Evolutionary conservation across 2,888 invertebrate genomes (phyloP), one percentile per base, ranked within the genome.

Genomic region (Harpagoxenus sublaevis): DNA sequence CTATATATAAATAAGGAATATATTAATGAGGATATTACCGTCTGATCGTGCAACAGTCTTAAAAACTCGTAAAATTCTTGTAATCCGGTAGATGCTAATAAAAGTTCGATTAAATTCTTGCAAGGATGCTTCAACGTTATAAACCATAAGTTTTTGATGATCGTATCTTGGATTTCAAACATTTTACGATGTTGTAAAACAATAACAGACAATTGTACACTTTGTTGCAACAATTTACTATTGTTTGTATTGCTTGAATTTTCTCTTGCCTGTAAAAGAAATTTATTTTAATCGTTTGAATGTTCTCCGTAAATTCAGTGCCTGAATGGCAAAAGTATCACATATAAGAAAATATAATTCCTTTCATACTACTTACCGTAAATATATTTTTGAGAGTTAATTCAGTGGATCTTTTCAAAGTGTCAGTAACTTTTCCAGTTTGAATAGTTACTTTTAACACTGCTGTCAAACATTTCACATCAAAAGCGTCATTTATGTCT

Each of bases 401-500:
- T 60, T 91, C 87, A 18, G 91, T 82, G 31, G 82, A 70, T 57
- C 87, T 51, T 45, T 91, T 89, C 6, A 94, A 82, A 60, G 85
- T 78, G 39, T 89, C 87, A 45, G 90, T 85, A 48, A 93, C 68
- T 31, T 91, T 87, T 45, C 88, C 86, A 42, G 88, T 84, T 10
- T 85, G 78, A 23, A 89, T 81, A 45, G 89, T 84, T 57, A 89
- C 57, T 89, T 91, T 92, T 12, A 94, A 81, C 65, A 92, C 71
- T n/a, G 92, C 62, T 77, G 83, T 90, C 53, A 94, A 87, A 39
- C 87, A 89, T 84, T 89, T 91, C n/a, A 94, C 74, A 68, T 93
- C 90, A 23, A 84, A 68, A n/a, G 88, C 9, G 84, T 88, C 85
- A 3, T 79, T 90, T 12, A 91, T 83, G 39, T 91, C 77, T 28